These are phyloP conservation scores for Melopsittacus undulatus DNA, from an alignment of 2,797 vertebrate species.

Conservation along the genomic window DNA sequence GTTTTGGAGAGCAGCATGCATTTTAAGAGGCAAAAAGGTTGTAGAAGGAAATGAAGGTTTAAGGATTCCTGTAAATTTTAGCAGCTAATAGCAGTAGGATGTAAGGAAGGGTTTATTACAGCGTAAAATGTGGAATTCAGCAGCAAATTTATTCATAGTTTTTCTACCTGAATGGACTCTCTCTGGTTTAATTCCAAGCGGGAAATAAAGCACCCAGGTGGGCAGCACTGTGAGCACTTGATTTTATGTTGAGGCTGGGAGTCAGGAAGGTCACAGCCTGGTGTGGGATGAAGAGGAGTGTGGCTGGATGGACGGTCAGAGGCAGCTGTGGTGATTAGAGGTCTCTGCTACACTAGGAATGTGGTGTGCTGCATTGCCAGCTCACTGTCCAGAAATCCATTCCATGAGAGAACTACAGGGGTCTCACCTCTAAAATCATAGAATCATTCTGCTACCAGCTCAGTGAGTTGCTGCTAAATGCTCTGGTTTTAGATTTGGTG, in stretches of 20 bases:
- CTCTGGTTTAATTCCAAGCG: neutral
- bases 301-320: neutral
- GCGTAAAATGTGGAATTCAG: neutral
- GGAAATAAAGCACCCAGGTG: neutral
- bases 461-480: neutral
- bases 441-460: neutral
- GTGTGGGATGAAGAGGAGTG: neutral
- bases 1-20: neutral
- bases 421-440: neutral
- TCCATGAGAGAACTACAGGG: neutral
- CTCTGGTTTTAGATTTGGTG: neutral
- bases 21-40: neutral
- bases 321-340: neutral
- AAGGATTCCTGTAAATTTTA: neutral
- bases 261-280: neutral
- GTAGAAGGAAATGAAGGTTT: neutral
- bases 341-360: neutral
- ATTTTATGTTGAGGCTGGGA: neutral
- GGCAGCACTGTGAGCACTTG: neutral
- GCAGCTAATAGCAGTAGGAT: neutral
- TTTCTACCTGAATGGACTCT: neutral
- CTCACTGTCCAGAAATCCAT: neutral
- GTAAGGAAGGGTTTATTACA: neutral
- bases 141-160: constrained; percentile 43
- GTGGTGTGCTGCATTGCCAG: fast-evolving